A percentile compares a stretch with the other conserved stretches of the same genome.
phyloP scores from a whole-genome alignment of 2,113 vertebrate species.

The Nematolebias whitei region DNA sequence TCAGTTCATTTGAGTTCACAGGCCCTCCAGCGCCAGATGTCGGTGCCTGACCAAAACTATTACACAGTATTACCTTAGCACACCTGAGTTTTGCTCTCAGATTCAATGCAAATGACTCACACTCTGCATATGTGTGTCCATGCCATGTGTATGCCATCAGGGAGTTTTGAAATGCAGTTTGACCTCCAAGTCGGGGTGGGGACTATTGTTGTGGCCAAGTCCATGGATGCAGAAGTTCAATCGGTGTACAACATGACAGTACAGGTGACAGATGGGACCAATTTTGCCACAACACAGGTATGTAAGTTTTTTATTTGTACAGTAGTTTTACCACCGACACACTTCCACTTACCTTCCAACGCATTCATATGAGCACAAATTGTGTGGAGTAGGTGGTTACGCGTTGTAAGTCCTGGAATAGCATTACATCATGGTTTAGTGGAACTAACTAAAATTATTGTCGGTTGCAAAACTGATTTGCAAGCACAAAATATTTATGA shows the following conservation, averaged over 20 bases:
- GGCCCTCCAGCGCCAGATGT: constrained; percentile 57
- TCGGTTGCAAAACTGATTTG: no score
- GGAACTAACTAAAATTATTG: no score
- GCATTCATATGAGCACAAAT: no score
- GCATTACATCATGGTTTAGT: no score
- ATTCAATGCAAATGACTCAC: constrained; percentile 55
- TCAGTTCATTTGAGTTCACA: constrained; percentile 69
- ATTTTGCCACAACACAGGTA: constrained; percentile 92
- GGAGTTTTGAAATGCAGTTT: constrained; percentile 93
- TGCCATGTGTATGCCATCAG: constrained; percentile 72
- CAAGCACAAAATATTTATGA: no score
- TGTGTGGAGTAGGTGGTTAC: no score
- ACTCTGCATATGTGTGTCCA: constrained; percentile 12
- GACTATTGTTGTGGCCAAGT: constrained; percentile 91
- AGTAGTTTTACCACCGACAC: constrained; percentile 14
- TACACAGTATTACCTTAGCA: constrained; percentile 75
- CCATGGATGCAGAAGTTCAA: constrained; percentile 92
- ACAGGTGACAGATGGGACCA: constrained; percentile 96
- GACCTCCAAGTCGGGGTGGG: constrained; percentile 92
- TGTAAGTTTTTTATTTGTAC: constrained; percentile 37
- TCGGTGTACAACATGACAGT: constrained; percentile 94
- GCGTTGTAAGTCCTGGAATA: no score
- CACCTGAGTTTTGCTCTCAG: constrained; percentile 61
- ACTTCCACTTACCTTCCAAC: constrained; percentile 10
- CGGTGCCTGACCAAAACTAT: constrained; percentile 72